These are phyloP conservation scores for Agonopterix arenella DNA, from an alignment of 2,888 invertebrate genomes.

Conservation along the genomic window DNA sequence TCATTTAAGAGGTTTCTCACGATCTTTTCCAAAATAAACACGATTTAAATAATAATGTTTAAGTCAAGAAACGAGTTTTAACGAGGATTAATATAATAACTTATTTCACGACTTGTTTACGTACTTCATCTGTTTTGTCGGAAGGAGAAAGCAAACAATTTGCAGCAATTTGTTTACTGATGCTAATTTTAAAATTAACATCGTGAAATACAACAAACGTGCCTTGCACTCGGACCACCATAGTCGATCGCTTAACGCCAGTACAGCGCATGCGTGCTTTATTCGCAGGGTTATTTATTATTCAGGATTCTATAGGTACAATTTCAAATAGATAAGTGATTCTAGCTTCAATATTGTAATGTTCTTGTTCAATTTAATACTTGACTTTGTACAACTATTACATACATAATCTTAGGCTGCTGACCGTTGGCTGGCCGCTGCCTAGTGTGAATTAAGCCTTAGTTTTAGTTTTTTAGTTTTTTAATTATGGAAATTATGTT, in stretches of 20 bases:
- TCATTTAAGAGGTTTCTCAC: background rate
- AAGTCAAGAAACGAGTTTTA: background rate
- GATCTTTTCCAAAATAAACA: background rate
- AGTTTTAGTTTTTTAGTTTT: too few relatives aligned
- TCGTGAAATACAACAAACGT: conserved; percentile 70
- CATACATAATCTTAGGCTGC: too few relatives aligned
- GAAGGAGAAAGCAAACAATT: conserved; percentile 45
- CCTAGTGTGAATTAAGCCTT: too few relatives aligned
- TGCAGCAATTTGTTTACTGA: conserved; percentile 59
- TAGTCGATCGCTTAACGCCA: conserved; percentile 28
- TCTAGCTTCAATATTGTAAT: too few relatives aligned
- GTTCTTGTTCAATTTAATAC: too few relatives aligned
- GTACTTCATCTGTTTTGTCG: conserved; percentile 18
- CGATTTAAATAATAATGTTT: background rate
- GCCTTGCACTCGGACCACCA: conserved; percentile 60
- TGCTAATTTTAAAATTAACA: conserved; percentile 73
- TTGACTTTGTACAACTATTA: too few relatives aligned
- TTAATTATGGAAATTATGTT: too few relatives aligned
- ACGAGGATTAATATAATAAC: background rate
- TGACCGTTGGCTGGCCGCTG: too few relatives aligned
- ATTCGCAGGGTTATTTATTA: conserved; percentile 25
- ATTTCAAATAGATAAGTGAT: background rate
- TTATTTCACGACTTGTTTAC: background rate
- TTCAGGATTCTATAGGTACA: conserved; percentile 5
- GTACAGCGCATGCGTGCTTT: conserved; percentile 25